Conservation (phyloP, 2,797 vertebrate species). For the Toxotes lorentzi region DNA sequence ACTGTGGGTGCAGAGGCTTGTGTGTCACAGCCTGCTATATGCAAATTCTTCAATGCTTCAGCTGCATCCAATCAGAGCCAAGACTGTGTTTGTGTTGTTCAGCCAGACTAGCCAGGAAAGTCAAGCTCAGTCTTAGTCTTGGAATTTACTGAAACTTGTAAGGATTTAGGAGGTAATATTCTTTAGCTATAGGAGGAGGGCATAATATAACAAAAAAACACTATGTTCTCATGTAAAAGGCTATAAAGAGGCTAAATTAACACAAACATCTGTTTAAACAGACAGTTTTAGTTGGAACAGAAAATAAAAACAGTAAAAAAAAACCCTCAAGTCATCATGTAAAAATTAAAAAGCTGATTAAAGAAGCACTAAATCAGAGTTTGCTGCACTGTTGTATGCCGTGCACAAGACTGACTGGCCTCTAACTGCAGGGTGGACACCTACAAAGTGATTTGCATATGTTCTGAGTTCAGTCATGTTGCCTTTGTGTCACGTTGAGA, state of each 20-base stretch:
- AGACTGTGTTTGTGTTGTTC: slow-evolving; percentile 28
- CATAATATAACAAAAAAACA: neutral
- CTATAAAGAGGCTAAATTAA: neutral
- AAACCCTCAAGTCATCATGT: neutral
- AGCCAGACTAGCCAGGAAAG: slow-evolving; percentile 30
- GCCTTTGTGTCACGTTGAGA: neutral
- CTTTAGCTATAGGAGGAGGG: neutral
- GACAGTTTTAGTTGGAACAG: neutral
- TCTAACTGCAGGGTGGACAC: neutral
- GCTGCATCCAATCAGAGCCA: slow-evolving; percentile 62
- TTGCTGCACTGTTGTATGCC: neutral
- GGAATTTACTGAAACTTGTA: neutral
- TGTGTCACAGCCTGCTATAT: slow-evolving; percentile 66
- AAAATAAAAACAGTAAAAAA: neutral
- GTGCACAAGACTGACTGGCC: no score
- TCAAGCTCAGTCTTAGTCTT: neutral
- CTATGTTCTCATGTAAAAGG: neutral
- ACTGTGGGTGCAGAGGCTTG: slow-evolving; percentile 51
- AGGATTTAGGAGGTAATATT: accelerated
- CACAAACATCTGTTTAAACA: neutral
- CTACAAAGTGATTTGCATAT: slow-evolving; percentile 60
- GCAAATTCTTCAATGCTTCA: slow-evolving; percentile 64
- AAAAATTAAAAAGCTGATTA: neutral
- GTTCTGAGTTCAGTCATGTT: slow-evolving; percentile 28
- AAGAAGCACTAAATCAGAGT: neutral